Evolutionary conservation across 2,113 vertebrate species (phyloP), one percentile per base, ranked within the genome.

Genomic region (Salminus brasiliensis): DNA sequence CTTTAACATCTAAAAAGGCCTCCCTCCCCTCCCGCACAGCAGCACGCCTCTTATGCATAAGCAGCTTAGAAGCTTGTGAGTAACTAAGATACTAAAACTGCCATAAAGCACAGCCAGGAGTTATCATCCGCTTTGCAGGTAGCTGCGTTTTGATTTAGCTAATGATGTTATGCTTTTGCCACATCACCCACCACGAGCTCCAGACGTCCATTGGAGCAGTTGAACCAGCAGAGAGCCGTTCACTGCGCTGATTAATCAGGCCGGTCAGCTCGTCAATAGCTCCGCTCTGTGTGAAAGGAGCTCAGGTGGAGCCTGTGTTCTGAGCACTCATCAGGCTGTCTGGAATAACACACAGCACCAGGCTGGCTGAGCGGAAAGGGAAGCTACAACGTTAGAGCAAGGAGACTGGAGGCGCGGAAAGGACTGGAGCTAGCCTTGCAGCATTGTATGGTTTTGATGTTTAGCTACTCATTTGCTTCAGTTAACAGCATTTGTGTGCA

Each of bases 381-480:
- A 41, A 59, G 4, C 0, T 59, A 25, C 15, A 72, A 41, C 29
- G 5, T n/a, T 5, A 49, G 53, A 36, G 6, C 52, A 74, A 62
- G 55, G 30, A 47, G 18, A 36, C 25, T 43, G 30, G 13, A 3
- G 60, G 29, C 29, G 18, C 32, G 30, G 0, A 18, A 63, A 32
- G 18, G 18, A 65, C 34, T 36, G 11, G 32, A 34, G 59, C 29
- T 23, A 15, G 2, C 25, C 72, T 62, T 29, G 10, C 12, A 21
- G 55, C 72, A 47, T 74, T 47, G 27, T 13, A 13, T 18, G 1
- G 45, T 66, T 74, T n/a, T 65, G 73, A 65, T 15, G 39, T 29
- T 27, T 45, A 27, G 18, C 13, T 49, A 16, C 43, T 36, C 23
- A 11, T 36, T 63, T 34, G 27, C 15, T 32, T 34, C 18, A 32